phyloP scores from a whole-genome alignment of 2,113 vertebrate genomes.

The Geococcyx californianus region DNA sequence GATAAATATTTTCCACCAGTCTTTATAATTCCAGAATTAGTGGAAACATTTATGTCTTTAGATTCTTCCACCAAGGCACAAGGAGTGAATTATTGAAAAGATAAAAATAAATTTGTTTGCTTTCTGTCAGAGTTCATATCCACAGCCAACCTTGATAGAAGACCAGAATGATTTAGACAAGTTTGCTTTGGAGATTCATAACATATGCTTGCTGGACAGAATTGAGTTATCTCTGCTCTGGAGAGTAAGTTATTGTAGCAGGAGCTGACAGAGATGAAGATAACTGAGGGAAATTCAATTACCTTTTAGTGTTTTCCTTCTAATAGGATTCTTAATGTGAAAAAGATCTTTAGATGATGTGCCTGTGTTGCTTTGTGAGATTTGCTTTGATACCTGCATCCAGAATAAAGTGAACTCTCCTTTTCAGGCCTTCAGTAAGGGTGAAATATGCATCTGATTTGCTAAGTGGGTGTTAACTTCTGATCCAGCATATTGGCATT shows the following conservation, averaged over 20 bases:
- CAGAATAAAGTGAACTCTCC: constrained; percentile 80
- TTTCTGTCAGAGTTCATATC: constrained; percentile 93
- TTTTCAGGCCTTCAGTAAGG: constrained; percentile 81
- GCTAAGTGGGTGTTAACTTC: constrained; percentile 79
- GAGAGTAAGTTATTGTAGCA: constrained; percentile 99
- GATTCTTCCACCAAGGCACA: constrained; percentile 73
- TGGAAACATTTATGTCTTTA: constrained; percentile 61
- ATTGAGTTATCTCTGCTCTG: constrained; percentile 97
- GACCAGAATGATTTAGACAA: constrained; percentile 92
- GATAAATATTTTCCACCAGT: constrained; percentile 39
- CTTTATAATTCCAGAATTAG: constrained; percentile 67
- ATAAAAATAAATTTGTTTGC: constrained; percentile 95
- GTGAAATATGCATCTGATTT: constrained; percentile 84
- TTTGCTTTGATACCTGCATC: constrained; percentile 75
- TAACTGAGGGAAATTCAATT: constrained; percentile 99
- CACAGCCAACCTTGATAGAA: constrained; percentile 87
- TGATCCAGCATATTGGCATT: constrained; percentile 66
- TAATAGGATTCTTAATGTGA: constrained; percentile 99
- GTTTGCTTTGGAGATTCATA: constrained; percentile 92
- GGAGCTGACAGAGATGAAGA: constrained; percentile 99
- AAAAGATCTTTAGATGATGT: constrained; percentile 95
- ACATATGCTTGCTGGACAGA: constrained; percentile 92
- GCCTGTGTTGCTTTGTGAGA: constrained; percentile 73
- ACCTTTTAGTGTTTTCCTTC: constrained; percentile 99
- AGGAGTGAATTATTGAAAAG: constrained; percentile 88